Percentiles rank a stretch among this genome's conserved stretches.
phyloP scores from a whole-genome alignment of 1,140 invertebrate genomes.

The Bombus balteatus region DNA sequence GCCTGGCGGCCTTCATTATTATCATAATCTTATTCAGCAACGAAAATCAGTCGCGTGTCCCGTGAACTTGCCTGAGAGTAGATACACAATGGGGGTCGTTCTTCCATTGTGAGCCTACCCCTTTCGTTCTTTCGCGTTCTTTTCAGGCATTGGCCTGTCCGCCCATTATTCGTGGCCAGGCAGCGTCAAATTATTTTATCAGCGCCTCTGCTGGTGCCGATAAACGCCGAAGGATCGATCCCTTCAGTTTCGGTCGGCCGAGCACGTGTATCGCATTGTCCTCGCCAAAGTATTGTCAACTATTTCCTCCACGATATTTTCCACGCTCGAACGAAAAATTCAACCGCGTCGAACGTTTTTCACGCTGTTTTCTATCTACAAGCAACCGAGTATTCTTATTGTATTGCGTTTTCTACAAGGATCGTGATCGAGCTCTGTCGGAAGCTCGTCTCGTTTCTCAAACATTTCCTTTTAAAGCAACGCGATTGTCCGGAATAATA shows the following conservation, averaged over 20 bases:
- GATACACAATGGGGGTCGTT: slow-evolving; percentile 68
- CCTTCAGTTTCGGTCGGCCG: slow-evolving; percentile 41
- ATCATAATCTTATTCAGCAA: slow-evolving; percentile 80
- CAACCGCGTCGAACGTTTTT: not conserved
- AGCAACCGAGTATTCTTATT: not conserved
- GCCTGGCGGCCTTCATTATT: slow-evolving; percentile 65
- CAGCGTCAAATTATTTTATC: slow-evolving; percentile 68
- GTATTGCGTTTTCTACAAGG: not conserved
- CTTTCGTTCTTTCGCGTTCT: slow-evolving; percentile 47
- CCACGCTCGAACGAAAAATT: not conserved
- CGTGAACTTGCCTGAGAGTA: slow-evolving; percentile 57
- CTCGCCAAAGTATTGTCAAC: not conserved
- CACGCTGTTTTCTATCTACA: not conserved
- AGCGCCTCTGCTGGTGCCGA: slow-evolving; percentile 41
- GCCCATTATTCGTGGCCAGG: slow-evolving; percentile 64
- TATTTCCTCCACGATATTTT: not conserved
- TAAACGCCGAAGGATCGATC: slow-evolving; percentile 59
- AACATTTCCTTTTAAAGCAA: not conserved
- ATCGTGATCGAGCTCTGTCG: not conserved
- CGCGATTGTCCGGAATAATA: not conserved
- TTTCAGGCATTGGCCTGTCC: slow-evolving; percentile 31
- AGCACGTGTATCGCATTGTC: slow-evolving; percentile 28
- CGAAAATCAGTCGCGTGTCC: slow-evolving; percentile 77
- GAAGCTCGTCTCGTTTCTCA: slow-evolving; percentile 2
- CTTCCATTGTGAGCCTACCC: slow-evolving; percentile 58